Conservation (phyloP, 2,888 invertebrate genomes). For the Erebia ligea region DNA sequence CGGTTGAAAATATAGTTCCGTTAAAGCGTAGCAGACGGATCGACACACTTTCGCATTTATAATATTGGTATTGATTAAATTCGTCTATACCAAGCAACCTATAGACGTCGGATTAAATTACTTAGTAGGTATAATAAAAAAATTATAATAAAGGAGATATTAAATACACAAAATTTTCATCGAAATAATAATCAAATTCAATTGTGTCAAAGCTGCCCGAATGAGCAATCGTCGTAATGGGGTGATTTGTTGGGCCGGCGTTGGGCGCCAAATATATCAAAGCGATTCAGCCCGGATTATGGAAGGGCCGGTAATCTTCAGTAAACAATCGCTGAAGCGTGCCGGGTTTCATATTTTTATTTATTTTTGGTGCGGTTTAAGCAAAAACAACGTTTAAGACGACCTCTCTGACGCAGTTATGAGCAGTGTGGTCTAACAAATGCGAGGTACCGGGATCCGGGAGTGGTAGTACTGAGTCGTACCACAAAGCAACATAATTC, state of each 20-base stretch:
- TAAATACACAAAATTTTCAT: neutral
- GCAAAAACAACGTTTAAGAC: neutral
- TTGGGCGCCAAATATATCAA: conserved; percentile 9
- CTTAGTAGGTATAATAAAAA: neutral
- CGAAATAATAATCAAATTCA: neutral
- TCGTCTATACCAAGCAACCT: no score
- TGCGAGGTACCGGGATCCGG: no score
- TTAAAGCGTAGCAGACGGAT: no score
- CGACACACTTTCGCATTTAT: no score
- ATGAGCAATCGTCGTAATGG: conserved; percentile 8
- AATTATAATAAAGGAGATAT: neutral
- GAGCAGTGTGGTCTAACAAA: no score
- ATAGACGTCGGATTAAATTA: no score
- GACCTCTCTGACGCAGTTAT: no score
- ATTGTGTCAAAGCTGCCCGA: conserved; percentile 2
- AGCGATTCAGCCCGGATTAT: conserved; percentile 12
- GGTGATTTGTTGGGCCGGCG: conserved; percentile 9
- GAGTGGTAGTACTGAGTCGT: no score
- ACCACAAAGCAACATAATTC: no score
- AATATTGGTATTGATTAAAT: no score
- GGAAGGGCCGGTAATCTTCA: conserved; percentile 14
- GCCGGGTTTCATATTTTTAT: conserved; percentile 9
- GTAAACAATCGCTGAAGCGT: conserved; percentile 12
- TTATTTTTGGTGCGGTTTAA: neutral
- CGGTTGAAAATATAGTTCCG: no score